A percentile compares a stretch with the other conserved stretches of the same genome.
These are phyloP conservation scores for Apis florea DNA, from an alignment of 1,140 invertebrate species.

Conservation along the genomic window DNA sequence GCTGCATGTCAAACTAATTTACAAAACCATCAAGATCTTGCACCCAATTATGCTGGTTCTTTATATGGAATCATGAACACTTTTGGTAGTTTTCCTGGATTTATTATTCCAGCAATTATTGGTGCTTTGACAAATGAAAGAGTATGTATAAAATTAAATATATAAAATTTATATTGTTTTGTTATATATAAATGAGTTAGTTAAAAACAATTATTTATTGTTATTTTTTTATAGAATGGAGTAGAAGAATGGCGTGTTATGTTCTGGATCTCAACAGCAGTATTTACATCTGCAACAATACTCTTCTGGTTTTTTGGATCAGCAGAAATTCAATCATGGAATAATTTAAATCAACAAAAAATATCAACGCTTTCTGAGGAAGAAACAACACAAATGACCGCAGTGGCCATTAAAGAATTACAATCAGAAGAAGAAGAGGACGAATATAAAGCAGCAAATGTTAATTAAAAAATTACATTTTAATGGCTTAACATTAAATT, in stretches of 20 bases:
- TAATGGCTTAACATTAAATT: not conserved
- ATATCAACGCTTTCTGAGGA: conserved; percentile 52
- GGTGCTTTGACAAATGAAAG: conserved; percentile 84
- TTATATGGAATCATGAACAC: conserved; percentile 88
- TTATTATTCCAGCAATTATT: conserved; percentile 87
- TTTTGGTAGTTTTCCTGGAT: conserved; percentile 86
- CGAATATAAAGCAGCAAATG: conserved; percentile 68
- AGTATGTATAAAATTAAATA: conserved; percentile 75
- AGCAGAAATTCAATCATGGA: conserved; percentile 85
- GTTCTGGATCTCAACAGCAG: conserved; percentile 86
- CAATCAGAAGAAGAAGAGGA: conserved; percentile 70
- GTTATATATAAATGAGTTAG: not conserved
- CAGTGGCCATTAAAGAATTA: conserved; percentile 36
- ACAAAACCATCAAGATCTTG: conserved; percentile 92
- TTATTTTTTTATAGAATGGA: conserved; percentile 83
- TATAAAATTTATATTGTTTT: conserved; percentile 1
- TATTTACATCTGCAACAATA: conserved; percentile 86
- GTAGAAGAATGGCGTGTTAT: conserved; percentile 88
- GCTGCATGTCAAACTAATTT: conserved; percentile 91
- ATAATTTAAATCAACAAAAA: conserved; percentile 71
- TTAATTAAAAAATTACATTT: conserved; percentile 7
- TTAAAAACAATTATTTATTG: conserved; percentile 7
- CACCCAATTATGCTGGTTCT: conserved; percentile 90
- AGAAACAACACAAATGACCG: conserved; percentile 69
- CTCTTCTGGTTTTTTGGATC: conserved; percentile 86